Evolutionary conservation across 37 sponge, comb jelly and placozoan species (phyloP).

Genomic region (Axinella damicornis): DNA sequence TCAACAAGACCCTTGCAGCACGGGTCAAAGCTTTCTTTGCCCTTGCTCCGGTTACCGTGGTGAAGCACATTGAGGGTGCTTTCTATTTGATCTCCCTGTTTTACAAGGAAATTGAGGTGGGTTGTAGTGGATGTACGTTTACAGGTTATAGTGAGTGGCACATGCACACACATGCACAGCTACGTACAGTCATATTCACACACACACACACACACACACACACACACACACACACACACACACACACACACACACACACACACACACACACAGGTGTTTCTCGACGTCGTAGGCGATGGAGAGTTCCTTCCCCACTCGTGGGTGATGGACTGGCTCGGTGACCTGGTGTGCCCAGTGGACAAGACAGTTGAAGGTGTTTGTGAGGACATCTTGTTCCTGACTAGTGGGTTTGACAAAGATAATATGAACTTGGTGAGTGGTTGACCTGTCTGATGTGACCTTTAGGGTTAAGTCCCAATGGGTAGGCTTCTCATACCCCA

Average conservation of each 20-base stretch:
- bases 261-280: slow-evolving; percentile 38
- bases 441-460: no score
- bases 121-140: no score
- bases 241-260: background rate
- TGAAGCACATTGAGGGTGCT: slow-evolving; percentile 70
- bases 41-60: slow-evolving; percentile 80
- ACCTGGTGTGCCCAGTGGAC: slow-evolving; percentile 49
- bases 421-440: slow-evolving; percentile 74
- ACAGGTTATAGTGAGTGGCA: no score
- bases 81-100: slow-evolving; percentile 29
- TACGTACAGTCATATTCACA: background rate
- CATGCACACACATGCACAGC: background rate
- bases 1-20: slow-evolving; percentile 66
- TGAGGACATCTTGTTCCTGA: slow-evolving; percentile 79
- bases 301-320: slow-evolving; percentile 81
- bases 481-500: no score
- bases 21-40: slow-evolving; percentile 80
- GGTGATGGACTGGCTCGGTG: slow-evolving; percentile 57
- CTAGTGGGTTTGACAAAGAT: slow-evolving; percentile 74
- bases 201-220: no score
- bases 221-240: no score
- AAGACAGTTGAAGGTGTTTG: slow-evolving; percentile 50
- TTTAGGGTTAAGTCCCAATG: no score
- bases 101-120: slow-evolving; percentile 49
- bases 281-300: slow-evolving; percentile 59